Evolutionary conservation across 2,797 vertebrate genomes (phyloP), one percentile per base, ranked within the genome.

Genomic region (Sciurus carolinensis): DNA sequence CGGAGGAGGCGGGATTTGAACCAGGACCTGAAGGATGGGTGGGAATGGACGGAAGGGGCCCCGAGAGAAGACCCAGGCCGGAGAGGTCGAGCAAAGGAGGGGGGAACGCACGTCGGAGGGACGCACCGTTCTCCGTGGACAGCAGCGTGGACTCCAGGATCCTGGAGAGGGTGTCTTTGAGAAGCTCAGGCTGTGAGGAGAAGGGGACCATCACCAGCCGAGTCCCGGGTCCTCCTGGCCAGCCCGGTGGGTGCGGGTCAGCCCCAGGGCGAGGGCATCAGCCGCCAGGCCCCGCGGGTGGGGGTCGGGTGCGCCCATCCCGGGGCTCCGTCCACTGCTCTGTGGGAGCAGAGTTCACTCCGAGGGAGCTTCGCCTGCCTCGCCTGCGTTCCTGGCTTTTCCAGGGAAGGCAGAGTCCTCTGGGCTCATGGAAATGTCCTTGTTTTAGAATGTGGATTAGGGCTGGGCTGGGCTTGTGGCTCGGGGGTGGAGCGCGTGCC

Each of bases 101-200:
- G 20, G 4, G 10, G 3, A 5, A 4, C 20, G 17, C 2, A 9
- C 20, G 24, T n/a, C 17, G 24, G 24, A 83, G 86, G 59, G 8
- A 93, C 95, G 0, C 72, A 98, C 98, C 95, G 0, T 98, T 98
- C 76, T 98, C 20, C 1, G 88, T 94, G 2, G 95, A 92, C 71
- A 97, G 82, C 88, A 98, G 76, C 50, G 85, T 0, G 0, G 90
- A 62, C 2, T 0, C 0, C 15, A 98, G 94, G 95, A 98, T 92
- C 39, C 92, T 57, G 0, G 28, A 82, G 84, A 33, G 2, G 84
- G 76, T 18, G 52, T 59, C 39, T 36, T 62, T 94, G 81, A 98
- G 75, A 39, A 81, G 20, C 3, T 94, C 86, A 22, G 98, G 69
- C 98, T 98, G 90, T 42, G 66, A 89, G 64, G 66, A 96, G 92